Evolutionary conservation across 2,797 vertebrate genomes (phyloP).

Genomic region (Siniperca obscura): DNA sequence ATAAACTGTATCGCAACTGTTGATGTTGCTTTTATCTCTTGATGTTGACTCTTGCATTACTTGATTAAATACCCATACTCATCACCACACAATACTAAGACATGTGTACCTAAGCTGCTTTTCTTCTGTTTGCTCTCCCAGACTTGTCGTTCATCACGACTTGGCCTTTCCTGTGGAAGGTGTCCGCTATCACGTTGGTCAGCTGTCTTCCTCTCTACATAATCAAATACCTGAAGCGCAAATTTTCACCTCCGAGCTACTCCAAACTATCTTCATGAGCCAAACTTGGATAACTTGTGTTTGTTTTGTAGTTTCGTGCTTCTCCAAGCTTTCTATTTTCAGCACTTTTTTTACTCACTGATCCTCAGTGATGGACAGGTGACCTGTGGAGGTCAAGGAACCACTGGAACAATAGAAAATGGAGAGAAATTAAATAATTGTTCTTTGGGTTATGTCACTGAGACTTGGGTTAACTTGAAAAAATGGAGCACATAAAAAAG

Average conservation of each 20-base stretch:
- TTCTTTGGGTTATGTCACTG: constrained; percentile 26
- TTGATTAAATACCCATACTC: neutral
- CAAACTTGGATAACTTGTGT: constrained; percentile 15
- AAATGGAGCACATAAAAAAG: constrained; percentile 62
- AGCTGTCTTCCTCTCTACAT: constrained; percentile 99
- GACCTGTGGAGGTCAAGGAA: constrained; percentile 52
- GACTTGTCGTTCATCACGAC: constrained; percentile 95
- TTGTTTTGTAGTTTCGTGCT: constrained; percentile 31
- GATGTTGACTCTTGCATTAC: neutral
- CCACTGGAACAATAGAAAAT: constrained; percentile 53
- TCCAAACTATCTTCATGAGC: constrained; percentile 95
- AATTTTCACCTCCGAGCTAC: constrained; percentile 98
- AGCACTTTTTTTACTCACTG: constrained; percentile 56
- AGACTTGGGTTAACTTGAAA: constrained; percentile 77
- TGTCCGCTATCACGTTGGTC: constrained; percentile 94
- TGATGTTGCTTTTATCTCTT: neutral
- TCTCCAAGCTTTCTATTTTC: constrained; percentile 48
- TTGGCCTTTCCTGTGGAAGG: constrained; percentile 97
- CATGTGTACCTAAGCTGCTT: neutral
- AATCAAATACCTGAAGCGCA: constrained; percentile 97
- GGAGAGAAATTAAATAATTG: neutral
- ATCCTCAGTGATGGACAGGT: constrained; percentile 25
- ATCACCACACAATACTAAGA: neutral
- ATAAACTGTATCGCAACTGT: neutral
- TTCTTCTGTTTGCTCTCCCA: constrained; percentile 69